phyloP scores from a whole-genome alignment of 2,888 invertebrate genomes.

The Mythimna pallens region DNA sequence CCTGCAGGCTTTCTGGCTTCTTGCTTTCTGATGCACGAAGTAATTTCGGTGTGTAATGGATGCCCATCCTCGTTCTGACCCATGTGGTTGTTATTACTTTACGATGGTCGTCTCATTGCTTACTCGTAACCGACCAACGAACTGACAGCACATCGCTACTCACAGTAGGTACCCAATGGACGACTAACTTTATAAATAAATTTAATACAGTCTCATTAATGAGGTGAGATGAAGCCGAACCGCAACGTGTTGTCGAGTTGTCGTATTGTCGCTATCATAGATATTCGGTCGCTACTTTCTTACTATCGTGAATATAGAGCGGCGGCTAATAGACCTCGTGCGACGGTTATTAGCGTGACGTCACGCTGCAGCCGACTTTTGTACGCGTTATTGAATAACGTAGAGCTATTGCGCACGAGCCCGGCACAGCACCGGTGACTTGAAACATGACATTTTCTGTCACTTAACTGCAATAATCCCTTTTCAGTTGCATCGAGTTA shows the following conservation, averaged over 20 bases:
- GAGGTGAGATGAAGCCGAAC: neutral
- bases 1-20: no score
- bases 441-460: neutral
- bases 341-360: slow-evolving; percentile 10
- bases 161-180: neutral
- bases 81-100: no score
- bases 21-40: no score
- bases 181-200: neutral
- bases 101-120: no score
- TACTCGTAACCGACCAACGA: neutral
- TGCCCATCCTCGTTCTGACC: no score
- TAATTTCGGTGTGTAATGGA: no score
- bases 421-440: neutral
- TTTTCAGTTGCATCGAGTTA: no score
- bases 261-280: neutral
- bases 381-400: slow-evolving; percentile 14
- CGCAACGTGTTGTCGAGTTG: neutral
- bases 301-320: neutral
- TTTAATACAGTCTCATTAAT: no score
- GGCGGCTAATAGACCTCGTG: neutral
- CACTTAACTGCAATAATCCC: neutral
- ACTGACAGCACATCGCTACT: neutral
- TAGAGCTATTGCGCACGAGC: neutral
- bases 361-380: neutral
- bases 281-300: neutral